A percentile compares a stretch with the other conserved stretches of the same genome.
These are phyloP conservation scores for Scolanthus callimorphus DNA, from an alignment of 92 coral and sea anemone genomes.

Conservation along the genomic window DNA sequence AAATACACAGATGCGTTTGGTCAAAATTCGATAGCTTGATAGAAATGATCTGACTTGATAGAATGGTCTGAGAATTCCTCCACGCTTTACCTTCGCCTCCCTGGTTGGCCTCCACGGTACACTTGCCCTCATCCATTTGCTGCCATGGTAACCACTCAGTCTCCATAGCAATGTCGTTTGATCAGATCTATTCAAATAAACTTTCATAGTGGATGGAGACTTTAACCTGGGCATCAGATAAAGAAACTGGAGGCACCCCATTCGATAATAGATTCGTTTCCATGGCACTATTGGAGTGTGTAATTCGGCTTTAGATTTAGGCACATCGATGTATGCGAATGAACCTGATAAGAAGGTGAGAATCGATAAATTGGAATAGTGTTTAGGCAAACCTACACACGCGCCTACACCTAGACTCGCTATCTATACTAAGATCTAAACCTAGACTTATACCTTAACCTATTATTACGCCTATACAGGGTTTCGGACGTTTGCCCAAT, in stretches of 20 bases:
- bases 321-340: slow-evolving; percentile 17
- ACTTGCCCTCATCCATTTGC: slow-evolving; percentile 32
- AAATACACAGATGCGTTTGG: too few species aligned
- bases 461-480: too few species aligned
- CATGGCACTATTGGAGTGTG: slow-evolving; percentile 40
- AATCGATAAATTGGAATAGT: too few species aligned
- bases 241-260: slow-evolving; percentile 37
- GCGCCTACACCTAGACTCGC: too few species aligned
- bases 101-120: slow-evolving; percentile 24
- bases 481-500: too few species aligned
- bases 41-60: too few species aligned
- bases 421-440: too few species aligned
- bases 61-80: too few species aligned
- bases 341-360: too few species aligned
- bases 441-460: too few species aligned
- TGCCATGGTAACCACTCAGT: slow-evolving; percentile 58
- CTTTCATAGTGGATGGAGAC: slow-evolving; percentile 4
- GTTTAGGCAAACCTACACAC: too few species aligned
- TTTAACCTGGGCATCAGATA: slow-evolving; percentile 20
- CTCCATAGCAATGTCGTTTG: slow-evolving; percentile 26
- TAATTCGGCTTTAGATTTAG: slow-evolving; percentile 1
- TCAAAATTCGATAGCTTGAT: too few species aligned
- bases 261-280: slow-evolving; percentile 32
- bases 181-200: slow-evolving; percentile 6
- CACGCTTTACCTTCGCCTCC: slow-evolving; percentile 16